Percentiles rank a stretch among this genome's conserved stretches.
Conservation (phyloP, 2,797 vertebrate species). For the Fratercula arctica region DNA sequence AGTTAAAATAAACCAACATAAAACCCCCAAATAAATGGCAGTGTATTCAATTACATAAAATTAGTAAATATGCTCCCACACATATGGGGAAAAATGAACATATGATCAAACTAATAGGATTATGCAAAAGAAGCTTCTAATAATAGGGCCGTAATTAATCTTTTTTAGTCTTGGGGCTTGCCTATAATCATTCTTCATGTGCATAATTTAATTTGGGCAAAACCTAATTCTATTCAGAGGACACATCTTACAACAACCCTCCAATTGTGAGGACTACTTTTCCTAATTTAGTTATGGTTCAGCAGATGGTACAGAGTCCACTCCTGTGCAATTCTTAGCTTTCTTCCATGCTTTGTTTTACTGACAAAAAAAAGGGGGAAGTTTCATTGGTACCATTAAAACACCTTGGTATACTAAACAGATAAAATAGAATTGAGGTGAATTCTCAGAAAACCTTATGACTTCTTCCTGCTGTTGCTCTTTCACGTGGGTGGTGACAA, state of each 20-base stretch:
- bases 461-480: background rate
- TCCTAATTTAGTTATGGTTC: conserved; percentile 32
- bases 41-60: background rate
- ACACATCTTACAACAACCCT: conserved; percentile 8
- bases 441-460: background rate
- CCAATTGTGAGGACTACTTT: background rate
- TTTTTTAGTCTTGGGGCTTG: conserved; percentile 34
- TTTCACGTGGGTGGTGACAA: too few relatives aligned
- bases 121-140: conserved; percentile 60
- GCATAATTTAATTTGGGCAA: conserved; percentile 40
- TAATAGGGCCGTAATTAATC: conserved; percentile 63
- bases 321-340: background rate
- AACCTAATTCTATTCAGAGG: conserved; percentile 53
- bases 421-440: background rate
- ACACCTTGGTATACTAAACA: background rate
- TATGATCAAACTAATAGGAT: conserved; percentile 45
- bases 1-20: background rate
- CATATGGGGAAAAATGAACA: conserved; percentile 13
- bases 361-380: background rate
- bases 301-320: conserved; percentile 2
- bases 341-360: background rate
- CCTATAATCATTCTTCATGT: conserved; percentile 50
- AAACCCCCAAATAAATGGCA: background rate
- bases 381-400: background rate
- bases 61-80: background rate